A percentile compares a stretch with the other conserved stretches of the same genome.
These are phyloP conservation scores for Stylophora pistillata DNA, from an alignment of 64 coral and sea anemone species.

Conservation along the genomic window DNA sequence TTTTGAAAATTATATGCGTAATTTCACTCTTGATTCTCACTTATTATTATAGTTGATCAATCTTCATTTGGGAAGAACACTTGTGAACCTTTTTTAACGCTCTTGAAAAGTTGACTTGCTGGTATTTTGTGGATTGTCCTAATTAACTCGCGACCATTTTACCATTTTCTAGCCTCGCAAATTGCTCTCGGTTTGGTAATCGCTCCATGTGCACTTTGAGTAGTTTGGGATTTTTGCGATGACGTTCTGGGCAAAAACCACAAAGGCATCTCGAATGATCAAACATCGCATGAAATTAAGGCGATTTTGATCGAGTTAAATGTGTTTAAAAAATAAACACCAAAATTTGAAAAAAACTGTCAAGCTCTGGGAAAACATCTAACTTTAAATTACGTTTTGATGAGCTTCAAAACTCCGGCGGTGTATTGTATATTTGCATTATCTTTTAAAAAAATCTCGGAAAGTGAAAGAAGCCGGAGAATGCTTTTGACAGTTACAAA, in stretches of 20 bases:
- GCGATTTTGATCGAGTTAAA: conserved; percentile 4
- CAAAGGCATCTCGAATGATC: background rate
- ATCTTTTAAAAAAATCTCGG: conserved; percentile 36
- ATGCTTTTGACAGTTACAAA: background rate
- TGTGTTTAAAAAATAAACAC: conserved; percentile 34
- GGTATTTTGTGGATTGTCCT: background rate
- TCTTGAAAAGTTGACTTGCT: background rate
- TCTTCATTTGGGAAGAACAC: background rate
- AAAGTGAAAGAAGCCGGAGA: background rate
- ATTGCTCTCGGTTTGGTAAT: background rate
- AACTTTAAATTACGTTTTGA: conserved; percentile 25
- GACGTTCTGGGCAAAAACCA: conserved; percentile 16
- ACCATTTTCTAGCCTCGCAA: background rate
- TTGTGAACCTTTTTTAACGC: background rate
- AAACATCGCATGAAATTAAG: background rate
- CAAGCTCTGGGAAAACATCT: background rate
- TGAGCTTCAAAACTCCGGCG: background rate
- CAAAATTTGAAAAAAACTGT: background rate
- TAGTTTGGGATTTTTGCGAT: background rate
- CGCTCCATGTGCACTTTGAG: background rate
- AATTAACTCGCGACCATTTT: background rate
- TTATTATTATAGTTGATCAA: background rate
- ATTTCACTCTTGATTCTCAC: conserved; percentile 17
- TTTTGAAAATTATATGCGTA: background rate
- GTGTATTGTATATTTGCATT: background rate